These are phyloP conservation scores for Eupelmus urozonus DNA, from an alignment of 2,888 invertebrate genomes.

Conservation along the genomic window DNA sequence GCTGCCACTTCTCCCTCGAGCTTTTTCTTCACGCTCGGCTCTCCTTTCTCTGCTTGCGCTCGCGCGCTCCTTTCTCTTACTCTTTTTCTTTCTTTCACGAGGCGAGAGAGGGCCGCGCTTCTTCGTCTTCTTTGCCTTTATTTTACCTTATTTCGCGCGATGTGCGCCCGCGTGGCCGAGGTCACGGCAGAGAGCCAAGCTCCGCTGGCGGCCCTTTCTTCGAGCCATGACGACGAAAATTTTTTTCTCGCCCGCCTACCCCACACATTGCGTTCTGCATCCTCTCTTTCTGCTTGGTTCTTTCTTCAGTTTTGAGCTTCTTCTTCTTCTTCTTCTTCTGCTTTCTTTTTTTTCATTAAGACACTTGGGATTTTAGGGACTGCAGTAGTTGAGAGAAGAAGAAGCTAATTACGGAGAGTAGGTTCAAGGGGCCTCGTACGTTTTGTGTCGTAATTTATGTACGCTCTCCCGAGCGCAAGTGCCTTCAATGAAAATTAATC, in stretches of 20 bases:
- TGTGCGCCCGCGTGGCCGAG: conserved; percentile 46
- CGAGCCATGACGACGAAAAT: conserved; percentile 1
- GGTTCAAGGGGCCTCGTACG: background rate
- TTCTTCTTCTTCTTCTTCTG: conserved; percentile 1
- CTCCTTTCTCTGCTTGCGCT: conserved; percentile 54
- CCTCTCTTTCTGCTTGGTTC: too few species aligned
- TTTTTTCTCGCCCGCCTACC: too few species aligned
- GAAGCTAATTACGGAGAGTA: conserved; percentile 23
- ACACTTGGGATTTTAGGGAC: conserved; percentile 21
- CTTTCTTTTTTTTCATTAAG: conserved; percentile 7
- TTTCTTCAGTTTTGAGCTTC: background rate
- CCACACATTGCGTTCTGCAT: too few species aligned
- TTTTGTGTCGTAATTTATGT: conserved; percentile 5
- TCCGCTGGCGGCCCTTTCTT: conserved; percentile 12
- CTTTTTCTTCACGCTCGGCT: conserved; percentile 51
- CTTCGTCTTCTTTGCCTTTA: conserved; percentile 51
- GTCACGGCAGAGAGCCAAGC: conserved; percentile 35
- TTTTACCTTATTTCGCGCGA: conserved; percentile 54
- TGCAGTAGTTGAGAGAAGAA: background rate
- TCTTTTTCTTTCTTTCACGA: conserved; percentile 23
- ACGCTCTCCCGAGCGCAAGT: background rate
- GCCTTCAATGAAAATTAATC: conserved; percentile 28
- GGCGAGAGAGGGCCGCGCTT: background rate
- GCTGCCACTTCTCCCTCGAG: conserved; percentile 2
- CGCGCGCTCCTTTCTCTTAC: conserved; percentile 38